Percentiles rank a stretch among this genome's conserved stretches.
phyloP scores from a whole-genome alignment of 2,113 vertebrate species.

The Acrocephalus kingi region DNA sequence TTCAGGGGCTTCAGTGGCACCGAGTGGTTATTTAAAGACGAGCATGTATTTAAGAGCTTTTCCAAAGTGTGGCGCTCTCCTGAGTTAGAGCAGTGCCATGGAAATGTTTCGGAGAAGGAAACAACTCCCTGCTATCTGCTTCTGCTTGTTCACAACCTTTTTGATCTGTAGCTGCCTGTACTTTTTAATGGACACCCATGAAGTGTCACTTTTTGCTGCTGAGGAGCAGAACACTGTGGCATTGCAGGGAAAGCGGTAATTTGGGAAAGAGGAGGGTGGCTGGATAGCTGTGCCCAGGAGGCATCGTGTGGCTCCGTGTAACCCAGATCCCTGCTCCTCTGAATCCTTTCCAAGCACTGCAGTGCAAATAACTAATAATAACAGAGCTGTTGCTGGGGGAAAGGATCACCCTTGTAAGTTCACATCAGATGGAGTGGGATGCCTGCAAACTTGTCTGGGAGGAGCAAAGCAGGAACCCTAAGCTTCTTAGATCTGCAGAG shows the following conservation, averaged over 20 bases:
- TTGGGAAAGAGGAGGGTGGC: background rate
- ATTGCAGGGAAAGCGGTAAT: rapidly evolving
- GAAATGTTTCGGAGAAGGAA: background rate
- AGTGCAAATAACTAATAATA: constrained; percentile 10
- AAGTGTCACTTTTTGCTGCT: background rate
- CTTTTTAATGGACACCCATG: background rate
- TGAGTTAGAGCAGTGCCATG: background rate
- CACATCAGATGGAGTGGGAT: background rate
- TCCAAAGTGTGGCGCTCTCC: background rate
- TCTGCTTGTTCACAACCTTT: background rate
- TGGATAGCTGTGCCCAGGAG: background rate
- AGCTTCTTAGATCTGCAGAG: background rate
- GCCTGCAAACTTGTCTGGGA: background rate
- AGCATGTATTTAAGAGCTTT: background rate
- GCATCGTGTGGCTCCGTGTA: rapidly evolving
- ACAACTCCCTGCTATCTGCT: background rate
- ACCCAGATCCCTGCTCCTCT: background rate
- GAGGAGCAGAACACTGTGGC: rapidly evolving
- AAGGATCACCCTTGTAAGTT: background rate
- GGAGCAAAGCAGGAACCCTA: background rate
- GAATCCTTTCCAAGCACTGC: background rate
- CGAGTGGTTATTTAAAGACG: rapidly evolving
- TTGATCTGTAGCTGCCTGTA: background rate
- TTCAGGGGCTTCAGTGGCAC: background rate
- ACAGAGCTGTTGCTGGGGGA: constrained; percentile 1